Evolutionary conservation across 1,140 invertebrate species (phyloP).

Genomic region (Papilio dardanus): DNA sequence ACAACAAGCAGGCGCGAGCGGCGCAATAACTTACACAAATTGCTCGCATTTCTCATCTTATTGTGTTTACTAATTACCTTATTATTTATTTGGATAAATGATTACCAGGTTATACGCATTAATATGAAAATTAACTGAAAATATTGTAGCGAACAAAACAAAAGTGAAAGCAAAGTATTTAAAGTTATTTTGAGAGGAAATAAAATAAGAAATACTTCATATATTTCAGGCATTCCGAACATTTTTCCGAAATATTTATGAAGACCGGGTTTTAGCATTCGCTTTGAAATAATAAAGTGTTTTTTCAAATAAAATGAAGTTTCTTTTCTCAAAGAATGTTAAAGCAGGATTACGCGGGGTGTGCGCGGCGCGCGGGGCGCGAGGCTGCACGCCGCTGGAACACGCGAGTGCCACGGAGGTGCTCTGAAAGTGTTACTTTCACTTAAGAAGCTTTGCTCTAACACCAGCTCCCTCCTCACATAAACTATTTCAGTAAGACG

Average conservation of each 20-base stretch:
- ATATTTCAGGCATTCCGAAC: not conserved
- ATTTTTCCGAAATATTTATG: not conserved
- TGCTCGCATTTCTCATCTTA: constrained; percentile 5
- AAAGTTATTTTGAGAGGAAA: not conserved
- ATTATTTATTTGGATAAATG: not conserved
- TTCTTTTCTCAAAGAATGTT: not conserved
- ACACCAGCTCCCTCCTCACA: not conserved
- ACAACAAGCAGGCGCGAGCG: not conserved
- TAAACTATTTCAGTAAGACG: not conserved
- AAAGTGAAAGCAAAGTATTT: not conserved
- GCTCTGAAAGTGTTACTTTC: not conserved
- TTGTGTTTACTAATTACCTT: constrained; percentile 13
- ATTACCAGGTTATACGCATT: not conserved
- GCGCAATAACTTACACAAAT: constrained; percentile 3
- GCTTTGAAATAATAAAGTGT: not conserved
- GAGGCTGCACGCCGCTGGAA: not conserved
- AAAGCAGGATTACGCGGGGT: not conserved
- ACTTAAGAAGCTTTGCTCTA: not conserved
- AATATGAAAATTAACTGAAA: not conserved
- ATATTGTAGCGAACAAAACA: not conserved
- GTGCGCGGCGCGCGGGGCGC: not conserved
- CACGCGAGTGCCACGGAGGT: not conserved
- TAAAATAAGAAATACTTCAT: not conserved
- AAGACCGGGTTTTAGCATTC: not conserved
- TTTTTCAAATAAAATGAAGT: not conserved